Percentiles rank a stretch among this genome's conserved stretches.
phyloP scores from a whole-genome alignment of 2,797 vertebrate genomes.

The Ctenochaetus hawaiiensis region DNA sequence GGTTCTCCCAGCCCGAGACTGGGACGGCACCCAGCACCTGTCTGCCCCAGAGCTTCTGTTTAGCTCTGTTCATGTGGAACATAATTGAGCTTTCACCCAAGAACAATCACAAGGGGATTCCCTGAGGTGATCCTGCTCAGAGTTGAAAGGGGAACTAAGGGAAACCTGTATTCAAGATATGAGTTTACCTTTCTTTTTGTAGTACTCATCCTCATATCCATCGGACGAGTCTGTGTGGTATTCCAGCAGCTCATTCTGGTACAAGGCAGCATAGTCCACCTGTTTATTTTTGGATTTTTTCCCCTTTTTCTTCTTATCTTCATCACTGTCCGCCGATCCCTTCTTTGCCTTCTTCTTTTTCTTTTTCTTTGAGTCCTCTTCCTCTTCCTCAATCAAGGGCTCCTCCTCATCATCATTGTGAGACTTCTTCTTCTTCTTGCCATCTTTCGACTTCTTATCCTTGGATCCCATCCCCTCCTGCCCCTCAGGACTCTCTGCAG shows the following conservation, averaged over 20 bases:
- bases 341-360: slow-evolving; percentile 86
- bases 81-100: slow-evolving; percentile 76
- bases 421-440: slow-evolving; percentile 86
- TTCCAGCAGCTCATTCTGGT: slow-evolving; percentile 90
- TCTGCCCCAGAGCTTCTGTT: slow-evolving; percentile 70
- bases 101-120: slow-evolving; percentile 74
- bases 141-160: slow-evolving; percentile 10
- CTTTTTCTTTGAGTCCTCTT: slow-evolving; percentile 82
- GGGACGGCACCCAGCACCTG: slow-evolving; percentile 76
- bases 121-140: slow-evolving; percentile 26
- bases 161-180: slow-evolving; percentile 8
- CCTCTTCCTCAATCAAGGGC: slow-evolving; percentile 78
- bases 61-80: slow-evolving; percentile 77
- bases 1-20: slow-evolving; percentile 51
- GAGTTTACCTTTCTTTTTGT: slow-evolving; percentile 93
- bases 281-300: slow-evolving; percentile 88
- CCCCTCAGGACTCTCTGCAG: slow-evolving; percentile 63
- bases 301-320: slow-evolving; percentile 84
- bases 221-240: slow-evolving; percentile 91
- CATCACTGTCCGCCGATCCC: slow-evolving; percentile 82
- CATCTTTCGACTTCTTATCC: slow-evolving; percentile 84
- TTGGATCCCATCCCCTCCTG: slow-evolving; percentile 77
- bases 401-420: slow-evolving; percentile 75
- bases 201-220: slow-evolving; percentile 93
- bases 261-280: slow-evolving; percentile 90